Evolutionary conservation across 2,797 vertebrate genomes (phyloP).

Genomic region (Dicrostonyx torquatus): DNA sequence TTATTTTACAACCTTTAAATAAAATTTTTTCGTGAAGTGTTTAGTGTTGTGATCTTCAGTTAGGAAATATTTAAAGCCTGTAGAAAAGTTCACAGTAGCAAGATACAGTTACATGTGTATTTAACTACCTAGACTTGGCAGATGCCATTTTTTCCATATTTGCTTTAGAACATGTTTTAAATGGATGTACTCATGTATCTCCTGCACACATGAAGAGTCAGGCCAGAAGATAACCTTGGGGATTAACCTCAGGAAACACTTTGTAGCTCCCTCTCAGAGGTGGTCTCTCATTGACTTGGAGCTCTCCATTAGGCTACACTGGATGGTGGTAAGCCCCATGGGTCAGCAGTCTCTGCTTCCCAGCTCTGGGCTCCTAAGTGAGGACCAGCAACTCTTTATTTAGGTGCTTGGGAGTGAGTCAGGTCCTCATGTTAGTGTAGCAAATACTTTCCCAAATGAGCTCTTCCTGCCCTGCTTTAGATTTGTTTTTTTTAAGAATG

Average conservation of each 20-base stretch:
- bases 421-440: background rate
- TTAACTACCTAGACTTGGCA: background rate
- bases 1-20: background rate
- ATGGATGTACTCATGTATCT: background rate
- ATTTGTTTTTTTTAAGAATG: background rate
- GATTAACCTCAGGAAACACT: background rate
- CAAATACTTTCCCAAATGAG: background rate
- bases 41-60: background rate
- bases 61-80: background rate
- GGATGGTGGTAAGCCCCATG: background rate
- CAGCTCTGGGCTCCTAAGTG: background rate
- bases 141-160: background rate
- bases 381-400: too few relatives aligned
- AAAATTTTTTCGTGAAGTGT: background rate
- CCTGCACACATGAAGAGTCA: background rate
- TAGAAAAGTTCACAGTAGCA: background rate
- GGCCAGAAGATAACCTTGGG: background rate
- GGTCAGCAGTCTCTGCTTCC: background rate
- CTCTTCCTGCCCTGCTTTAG: background rate
- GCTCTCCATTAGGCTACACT: background rate
- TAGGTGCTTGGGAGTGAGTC: background rate
- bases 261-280: background rate
- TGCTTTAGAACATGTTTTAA: background rate
- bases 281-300: background rate
- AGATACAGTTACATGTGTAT: background rate